Evolutionary conservation across 2,797 vertebrate species (phyloP).

Genomic region (Leptodactylus fallax): DNA sequence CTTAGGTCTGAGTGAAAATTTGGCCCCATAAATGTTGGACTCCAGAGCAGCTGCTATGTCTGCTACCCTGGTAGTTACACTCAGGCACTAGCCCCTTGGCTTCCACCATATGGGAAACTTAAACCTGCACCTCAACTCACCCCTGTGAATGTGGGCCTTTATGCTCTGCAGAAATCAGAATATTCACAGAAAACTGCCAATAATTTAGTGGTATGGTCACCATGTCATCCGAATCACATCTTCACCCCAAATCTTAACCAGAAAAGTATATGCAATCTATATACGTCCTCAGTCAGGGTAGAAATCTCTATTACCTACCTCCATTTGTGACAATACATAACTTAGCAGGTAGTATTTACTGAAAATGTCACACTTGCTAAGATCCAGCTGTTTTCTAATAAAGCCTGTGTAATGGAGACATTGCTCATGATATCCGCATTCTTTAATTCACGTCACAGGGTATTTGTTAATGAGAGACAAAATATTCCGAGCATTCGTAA

Average conservation of each 20-base stretch:
- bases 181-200: no score
- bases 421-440: not conserved
- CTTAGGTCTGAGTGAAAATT: no score
- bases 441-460: not conserved
- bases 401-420: not conserved
- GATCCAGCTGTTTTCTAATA: constrained; percentile 21
- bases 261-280: not conserved
- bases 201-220: not conserved
- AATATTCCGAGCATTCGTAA: not conserved
- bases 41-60: no score
- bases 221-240: not conserved
- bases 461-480: not conserved
- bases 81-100: no score
- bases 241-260: no score
- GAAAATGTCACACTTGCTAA: constrained; percentile 6
- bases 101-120: no score
- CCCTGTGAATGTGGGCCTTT: no score
- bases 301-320: not conserved
- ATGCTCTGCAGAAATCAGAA: no score
- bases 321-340: not conserved
- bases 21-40: no score
- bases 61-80: no score
- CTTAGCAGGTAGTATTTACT: not conserved
- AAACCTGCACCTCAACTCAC: no score
- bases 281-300: not conserved